Evolutionary conservation across 1,140 invertebrate genomes (phyloP).

Genomic region (Conopomorpha cramerella): DNA sequence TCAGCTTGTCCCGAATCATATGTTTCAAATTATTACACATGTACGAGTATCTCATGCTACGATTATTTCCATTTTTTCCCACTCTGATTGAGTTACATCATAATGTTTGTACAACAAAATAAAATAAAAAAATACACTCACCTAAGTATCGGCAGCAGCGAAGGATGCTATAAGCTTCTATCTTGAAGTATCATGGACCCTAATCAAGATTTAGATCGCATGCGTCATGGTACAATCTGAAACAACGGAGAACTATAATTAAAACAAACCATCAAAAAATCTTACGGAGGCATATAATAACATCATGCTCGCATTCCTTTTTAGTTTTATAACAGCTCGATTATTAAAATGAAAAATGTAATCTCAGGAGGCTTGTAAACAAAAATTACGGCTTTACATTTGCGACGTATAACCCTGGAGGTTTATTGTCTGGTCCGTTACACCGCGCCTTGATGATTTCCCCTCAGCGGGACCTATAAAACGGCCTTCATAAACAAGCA

Average conservation of each 20-base stretch:
- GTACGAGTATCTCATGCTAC: no score
- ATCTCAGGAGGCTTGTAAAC: no score
- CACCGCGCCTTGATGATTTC: slow-evolving; percentile 22
- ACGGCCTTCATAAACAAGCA: slow-evolving; percentile 37
- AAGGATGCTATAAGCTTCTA: slow-evolving; percentile 43
- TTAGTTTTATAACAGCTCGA: slow-evolving; percentile 1
- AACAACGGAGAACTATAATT: slow-evolving; percentile 18
- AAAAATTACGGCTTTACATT: no score
- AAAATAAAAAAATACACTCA: slow-evolving; percentile 11
- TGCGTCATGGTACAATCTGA: slow-evolving; percentile 18
- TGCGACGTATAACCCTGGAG: slow-evolving; percentile 18
- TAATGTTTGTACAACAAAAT: no score
- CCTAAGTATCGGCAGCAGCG: slow-evolving; percentile 36
- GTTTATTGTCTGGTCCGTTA: slow-evolving; percentile 27
- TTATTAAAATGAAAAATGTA: no score
- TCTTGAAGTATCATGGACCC: slow-evolving; percentile 7
- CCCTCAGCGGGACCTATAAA: slow-evolving; percentile 27
- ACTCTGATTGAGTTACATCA: no score
- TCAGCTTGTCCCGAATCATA: no score
- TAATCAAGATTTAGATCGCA: slow-evolving; percentile 20
- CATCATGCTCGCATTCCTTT: no score
- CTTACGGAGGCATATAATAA: no score
- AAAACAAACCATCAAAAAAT: no score
- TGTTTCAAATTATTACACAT: no score
- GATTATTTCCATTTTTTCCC: no score